A percentile compares a stretch with the other conserved stretches of the same genome.
phyloP scores from a whole-genome alignment of 1,140 invertebrate species.

The Rhyacophila brunnea region DNA sequence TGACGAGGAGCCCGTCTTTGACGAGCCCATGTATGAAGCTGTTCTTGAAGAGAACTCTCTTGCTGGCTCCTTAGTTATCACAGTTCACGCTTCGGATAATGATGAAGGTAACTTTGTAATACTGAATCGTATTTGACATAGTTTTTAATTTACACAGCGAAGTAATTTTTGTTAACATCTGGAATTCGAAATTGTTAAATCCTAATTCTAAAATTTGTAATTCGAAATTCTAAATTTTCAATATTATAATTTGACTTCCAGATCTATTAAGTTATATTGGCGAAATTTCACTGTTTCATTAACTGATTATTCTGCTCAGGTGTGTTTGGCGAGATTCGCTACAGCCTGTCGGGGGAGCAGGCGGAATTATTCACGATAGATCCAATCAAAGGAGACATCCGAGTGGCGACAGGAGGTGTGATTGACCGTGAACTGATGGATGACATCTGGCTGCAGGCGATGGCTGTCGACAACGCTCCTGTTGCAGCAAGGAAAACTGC shows the following conservation, averaged over 20 bases:
- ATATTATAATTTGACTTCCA: background rate
- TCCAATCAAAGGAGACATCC: slow-evolving; percentile 73
- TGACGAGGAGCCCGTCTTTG: slow-evolving; percentile 81
- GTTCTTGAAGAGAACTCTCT: slow-evolving; percentile 73
- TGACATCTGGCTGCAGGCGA: slow-evolving; percentile 73
- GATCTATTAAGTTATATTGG: background rate
- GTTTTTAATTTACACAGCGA: too few species aligned
- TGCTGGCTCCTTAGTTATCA: slow-evolving; percentile 64
- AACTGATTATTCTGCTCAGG: slow-evolving; percentile 39
- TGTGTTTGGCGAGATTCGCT: slow-evolving; percentile 71
- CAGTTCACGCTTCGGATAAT: slow-evolving; percentile 69
- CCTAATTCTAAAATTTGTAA: too few species aligned
- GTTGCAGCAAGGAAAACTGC: slow-evolving; percentile 63
- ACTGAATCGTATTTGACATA: too few species aligned
- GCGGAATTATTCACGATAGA: slow-evolving; percentile 71
- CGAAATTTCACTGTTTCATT: background rate
- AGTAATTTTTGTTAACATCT: too few species aligned
- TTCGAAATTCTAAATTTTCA: background rate
- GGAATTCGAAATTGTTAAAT: too few species aligned
- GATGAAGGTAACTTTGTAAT: slow-evolving; percentile 75
- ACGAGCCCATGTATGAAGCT: slow-evolving; percentile 64
- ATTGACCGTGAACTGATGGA: slow-evolving; percentile 77
- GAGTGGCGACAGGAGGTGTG: slow-evolving; percentile 66
- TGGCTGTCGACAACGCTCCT: slow-evolving; percentile 77
- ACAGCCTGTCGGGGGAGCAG: slow-evolving; percentile 72